Evolutionary conservation across 2,113 vertebrate species (phyloP).

Genomic region (Apodemus speciosus): DNA sequence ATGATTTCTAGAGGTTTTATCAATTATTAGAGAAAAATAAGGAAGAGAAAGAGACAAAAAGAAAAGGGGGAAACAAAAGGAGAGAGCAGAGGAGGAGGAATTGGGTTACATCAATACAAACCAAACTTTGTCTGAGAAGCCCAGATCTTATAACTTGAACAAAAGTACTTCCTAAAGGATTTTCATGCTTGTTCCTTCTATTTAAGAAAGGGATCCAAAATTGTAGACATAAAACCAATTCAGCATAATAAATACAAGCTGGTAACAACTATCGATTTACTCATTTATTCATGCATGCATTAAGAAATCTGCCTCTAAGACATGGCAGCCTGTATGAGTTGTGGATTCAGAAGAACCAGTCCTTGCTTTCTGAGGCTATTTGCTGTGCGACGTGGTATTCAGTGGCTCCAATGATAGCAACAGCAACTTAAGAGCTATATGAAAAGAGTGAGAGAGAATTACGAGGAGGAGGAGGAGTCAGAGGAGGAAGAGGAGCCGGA

Average conservation of each 20-base stretch:
- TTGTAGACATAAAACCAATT: not conserved
- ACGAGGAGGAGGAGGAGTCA: too few relatives aligned
- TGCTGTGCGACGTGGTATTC: not conserved
- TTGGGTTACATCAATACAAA: not conserved
- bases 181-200: not conserved
- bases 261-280: not conserved
- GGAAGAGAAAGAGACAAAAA: not conserved
- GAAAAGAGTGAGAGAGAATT: not conserved
- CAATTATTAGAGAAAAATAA: not conserved
- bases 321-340: not conserved
- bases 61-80: not conserved
- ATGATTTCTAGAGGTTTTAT: conserved; percentile 62
- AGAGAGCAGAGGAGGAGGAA: not conserved
- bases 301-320: not conserved
- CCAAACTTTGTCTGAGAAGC: not conserved
- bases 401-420: not conserved
- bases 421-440: not conserved
- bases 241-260: not conserved
- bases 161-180: not conserved
- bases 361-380: not conserved
- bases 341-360: not conserved
- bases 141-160: not conserved
- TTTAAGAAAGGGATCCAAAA: not conserved
- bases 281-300: not conserved
- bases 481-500: too few relatives aligned